These are phyloP conservation scores for Pelodiscus sinensis DNA, from an alignment of 2,113 vertebrate genomes.

Conservation along the genomic window DNA sequence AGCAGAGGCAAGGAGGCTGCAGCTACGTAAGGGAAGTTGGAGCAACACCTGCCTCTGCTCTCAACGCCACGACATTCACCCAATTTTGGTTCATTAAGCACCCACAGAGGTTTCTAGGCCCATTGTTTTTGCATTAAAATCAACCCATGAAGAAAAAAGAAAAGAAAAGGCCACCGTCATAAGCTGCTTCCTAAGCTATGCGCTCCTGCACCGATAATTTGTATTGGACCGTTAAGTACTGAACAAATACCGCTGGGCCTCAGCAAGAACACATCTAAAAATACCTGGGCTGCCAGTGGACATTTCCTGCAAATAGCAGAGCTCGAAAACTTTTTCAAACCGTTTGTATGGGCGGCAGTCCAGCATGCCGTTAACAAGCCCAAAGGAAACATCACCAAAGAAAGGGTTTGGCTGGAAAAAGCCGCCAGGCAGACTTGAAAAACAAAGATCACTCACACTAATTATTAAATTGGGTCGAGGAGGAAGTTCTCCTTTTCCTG, in stretches of 20 bases:
- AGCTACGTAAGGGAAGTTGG: background rate
- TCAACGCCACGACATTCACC: background rate
- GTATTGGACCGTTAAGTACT: slow-evolving; percentile 77
- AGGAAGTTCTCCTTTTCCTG: slow-evolving; percentile 80
- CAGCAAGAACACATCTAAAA: slow-evolving; percentile 69
- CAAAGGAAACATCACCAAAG: background rate
- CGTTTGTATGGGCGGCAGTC: slow-evolving; percentile 44
- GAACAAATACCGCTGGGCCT: slow-evolving; percentile 69
- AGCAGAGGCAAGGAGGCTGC: background rate
- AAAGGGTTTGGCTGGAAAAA: background rate
- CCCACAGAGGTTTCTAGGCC: slow-evolving; percentile 18
- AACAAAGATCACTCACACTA: slow-evolving; percentile 4
- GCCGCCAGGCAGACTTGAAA: slow-evolving; percentile 34
- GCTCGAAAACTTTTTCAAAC: slow-evolving; percentile 23
- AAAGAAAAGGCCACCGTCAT: slow-evolving; percentile 10
- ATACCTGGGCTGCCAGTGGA: slow-evolving; percentile 49
- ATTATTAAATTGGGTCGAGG: slow-evolving; percentile 59
- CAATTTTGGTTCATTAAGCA: slow-evolving; percentile 16
- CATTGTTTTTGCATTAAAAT: slow-evolving; percentile 55
- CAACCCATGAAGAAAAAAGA: slow-evolving; percentile 37
- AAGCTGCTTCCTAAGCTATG: slow-evolving; percentile 61
- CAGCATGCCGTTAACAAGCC: slow-evolving; percentile 15
- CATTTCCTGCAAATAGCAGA: slow-evolving; percentile 29
- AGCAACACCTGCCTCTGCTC: background rate
- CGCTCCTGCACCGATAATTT: slow-evolving; percentile 50